Percentiles rank a stretch among this genome's conserved stretches.
Conservation (phyloP, 2,888 invertebrate species). For the Lasioglossum pauxillum region DNA sequence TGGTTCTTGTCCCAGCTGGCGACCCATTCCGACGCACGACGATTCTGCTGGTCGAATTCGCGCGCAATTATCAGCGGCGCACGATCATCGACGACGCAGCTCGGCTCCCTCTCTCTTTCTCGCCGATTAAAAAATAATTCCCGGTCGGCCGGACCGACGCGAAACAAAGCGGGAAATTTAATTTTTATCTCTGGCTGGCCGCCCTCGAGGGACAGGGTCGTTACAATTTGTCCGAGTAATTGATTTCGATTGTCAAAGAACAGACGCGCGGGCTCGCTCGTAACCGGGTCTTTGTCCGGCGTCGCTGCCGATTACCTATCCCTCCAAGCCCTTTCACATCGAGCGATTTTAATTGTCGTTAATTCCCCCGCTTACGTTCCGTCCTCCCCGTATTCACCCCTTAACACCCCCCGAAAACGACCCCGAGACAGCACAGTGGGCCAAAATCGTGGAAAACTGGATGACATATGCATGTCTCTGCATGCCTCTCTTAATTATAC, state of each 20-base stretch:
- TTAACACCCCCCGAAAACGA: background rate
- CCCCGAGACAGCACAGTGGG: background rate
- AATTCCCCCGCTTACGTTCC: slow-evolving; percentile 18
- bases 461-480: background rate
- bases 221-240: slow-evolving; percentile 48
- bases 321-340: background rate
- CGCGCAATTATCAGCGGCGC: slow-evolving; percentile 35
- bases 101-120: background rate
- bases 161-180: slow-evolving; percentile 39
- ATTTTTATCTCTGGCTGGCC: slow-evolving; percentile 29
- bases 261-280: slow-evolving; percentile 5
- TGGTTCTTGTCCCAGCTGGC: slow-evolving; percentile 51
- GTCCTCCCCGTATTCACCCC: background rate
- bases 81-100: slow-evolving; percentile 33
- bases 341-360: slow-evolving; percentile 36
- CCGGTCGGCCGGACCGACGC: background rate
- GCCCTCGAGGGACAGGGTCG: slow-evolving; percentile 17
- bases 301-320: slow-evolving; percentile 23
- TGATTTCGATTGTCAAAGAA: slow-evolving; percentile 47
- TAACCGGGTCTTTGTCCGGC: slow-evolving; percentile 30
- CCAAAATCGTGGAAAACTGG: background rate
- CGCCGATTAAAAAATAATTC: slow-evolving; percentile 41
- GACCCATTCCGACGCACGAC: slow-evolving; percentile 23
- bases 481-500: background rate
- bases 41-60: slow-evolving; percentile 45